Evolutionary conservation across 2,888 invertebrate genomes (phyloP), one percentile per base, ranked within the genome.

Genomic region (Protodeltote pygarga): DNA sequence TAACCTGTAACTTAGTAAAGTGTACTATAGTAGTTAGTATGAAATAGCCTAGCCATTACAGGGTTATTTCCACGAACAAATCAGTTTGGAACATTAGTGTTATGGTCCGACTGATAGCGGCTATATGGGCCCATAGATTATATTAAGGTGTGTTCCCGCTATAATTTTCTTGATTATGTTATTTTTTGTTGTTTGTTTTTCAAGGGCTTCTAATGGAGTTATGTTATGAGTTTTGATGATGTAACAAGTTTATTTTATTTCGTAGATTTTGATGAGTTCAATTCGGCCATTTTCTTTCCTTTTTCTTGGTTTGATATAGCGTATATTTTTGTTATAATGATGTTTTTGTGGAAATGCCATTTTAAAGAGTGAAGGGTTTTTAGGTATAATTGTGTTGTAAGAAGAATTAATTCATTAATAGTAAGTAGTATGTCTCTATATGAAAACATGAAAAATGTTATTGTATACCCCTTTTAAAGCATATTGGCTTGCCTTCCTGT

Each of bases 61-160:
- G 45, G 49, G 63, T 57, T 60, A 60, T 65, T 65, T 65, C 65
- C 38, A 33, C 45, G 65, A 65, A 65, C 65, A 65, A 65, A 65
- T 65, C 65, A 63, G 55, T 60, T 51, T 19, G 40, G 16, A 40
- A 46, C 44, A 65, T 55, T 59, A 62, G 42, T 32, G 54, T 23
- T 46, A 58, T n/a, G 34, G 60, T 32, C 8, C n/a, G 14, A 49
- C 25, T 49, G 59, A 59, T 54, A 41, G 59, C 49, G 59, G 25
- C 24, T 48, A 40, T 52, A 29, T 57, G 28, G 17, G 23, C 34
- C 13, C n/a, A 6, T 5, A 52, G 58, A 58, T 58, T 58, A 58
- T 19, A 46, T 45, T 41, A 13, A 47, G 52, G 52, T 52, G 57
- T 41, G 57, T 47, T 52, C n/a, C 16, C 10, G 37, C 25, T 29